A percentile compares a stretch with the other conserved stretches of the same genome.
Evolutionary conservation across 2,797 vertebrate genomes (phyloP).

Genomic region (Bradypodion ventrale): DNA sequence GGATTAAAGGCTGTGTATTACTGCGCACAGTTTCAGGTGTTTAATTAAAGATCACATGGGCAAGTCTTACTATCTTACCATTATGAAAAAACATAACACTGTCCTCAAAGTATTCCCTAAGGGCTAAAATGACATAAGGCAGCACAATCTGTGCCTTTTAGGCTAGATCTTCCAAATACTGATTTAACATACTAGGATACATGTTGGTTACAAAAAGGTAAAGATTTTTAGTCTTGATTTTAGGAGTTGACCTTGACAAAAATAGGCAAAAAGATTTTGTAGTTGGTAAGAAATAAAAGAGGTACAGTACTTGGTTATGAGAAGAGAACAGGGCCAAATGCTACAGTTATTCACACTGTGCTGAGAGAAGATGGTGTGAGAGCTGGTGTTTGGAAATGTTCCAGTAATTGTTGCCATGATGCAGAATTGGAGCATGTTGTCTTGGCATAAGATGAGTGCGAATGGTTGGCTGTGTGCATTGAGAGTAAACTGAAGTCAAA

Average conservation of each 20-base stretch:
- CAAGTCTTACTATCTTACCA: slow-evolving; percentile 1
- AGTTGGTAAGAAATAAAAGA: not conserved
- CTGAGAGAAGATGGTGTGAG: not conserved
- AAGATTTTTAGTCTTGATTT: not conserved
- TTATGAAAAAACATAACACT: slow-evolving; percentile 45
- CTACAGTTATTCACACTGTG: not conserved
- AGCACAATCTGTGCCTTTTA: not conserved
- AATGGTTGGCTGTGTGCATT: not conserved
- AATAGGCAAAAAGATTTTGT: not conserved
- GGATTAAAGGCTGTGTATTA: slow-evolving; percentile 12
- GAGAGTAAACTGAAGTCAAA: not conserved
- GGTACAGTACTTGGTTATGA: not conserved
- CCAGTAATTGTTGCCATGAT: not conserved
- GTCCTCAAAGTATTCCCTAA: slow-evolving; percentile 32
- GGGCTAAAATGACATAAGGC: not conserved
- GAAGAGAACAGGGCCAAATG: not conserved
- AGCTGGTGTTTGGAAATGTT: not conserved
- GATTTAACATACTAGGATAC: not conserved
- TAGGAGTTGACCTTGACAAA: not conserved
- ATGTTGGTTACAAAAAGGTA: not conserved
- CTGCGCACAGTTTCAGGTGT: slow-evolving; percentile 34
- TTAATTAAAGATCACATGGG: slow-evolving; percentile 52
- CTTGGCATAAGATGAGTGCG: not conserved
- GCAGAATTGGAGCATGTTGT: not conserved
- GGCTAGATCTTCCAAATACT: not conserved